These are phyloP conservation scores for Macrotis lagotis DNA, from an alignment of 2,113 vertebrate species.

Conservation along the genomic window DNA sequence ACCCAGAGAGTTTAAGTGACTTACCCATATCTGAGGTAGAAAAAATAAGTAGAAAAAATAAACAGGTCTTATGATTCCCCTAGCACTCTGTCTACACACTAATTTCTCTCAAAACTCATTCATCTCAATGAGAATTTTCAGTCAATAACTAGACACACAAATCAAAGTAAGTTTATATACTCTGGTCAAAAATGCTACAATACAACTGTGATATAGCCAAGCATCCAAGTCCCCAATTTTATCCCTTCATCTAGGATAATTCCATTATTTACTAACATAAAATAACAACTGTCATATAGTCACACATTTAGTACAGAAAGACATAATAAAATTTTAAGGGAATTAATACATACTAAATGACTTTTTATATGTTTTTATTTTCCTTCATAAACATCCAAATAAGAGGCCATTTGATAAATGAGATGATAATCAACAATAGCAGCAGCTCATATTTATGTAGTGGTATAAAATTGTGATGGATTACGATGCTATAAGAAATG, in stretches of 20 bases:
- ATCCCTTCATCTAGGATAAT: neutral
- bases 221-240: neutral
- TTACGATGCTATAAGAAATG: too few species aligned
- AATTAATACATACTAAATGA: neutral
- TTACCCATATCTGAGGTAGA: too few species aligned
- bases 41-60: neutral
- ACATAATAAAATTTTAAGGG: neutral
- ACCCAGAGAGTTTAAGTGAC: too few species aligned
- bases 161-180: neutral
- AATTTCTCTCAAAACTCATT: too few species aligned
- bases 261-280: neutral
- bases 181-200: neutral
- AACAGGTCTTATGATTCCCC: too few species aligned
- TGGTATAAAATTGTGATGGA: too few species aligned
- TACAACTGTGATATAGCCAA: neutral
- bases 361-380: neutral
- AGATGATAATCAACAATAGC: neutral
- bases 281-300: neutral
- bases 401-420: neutral
- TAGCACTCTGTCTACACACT: too few species aligned
- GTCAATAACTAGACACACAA: too few species aligned
- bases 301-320: neutral
- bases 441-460: neutral
- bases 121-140: too few species aligned
- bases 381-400: neutral